A percentile compares a stretch with the other conserved stretches of the same genome.
Evolutionary conservation across 30 jellyfish, hydroid and myxozoan species (phyloP).

Genomic region (Euphysa ruthae): DNA sequence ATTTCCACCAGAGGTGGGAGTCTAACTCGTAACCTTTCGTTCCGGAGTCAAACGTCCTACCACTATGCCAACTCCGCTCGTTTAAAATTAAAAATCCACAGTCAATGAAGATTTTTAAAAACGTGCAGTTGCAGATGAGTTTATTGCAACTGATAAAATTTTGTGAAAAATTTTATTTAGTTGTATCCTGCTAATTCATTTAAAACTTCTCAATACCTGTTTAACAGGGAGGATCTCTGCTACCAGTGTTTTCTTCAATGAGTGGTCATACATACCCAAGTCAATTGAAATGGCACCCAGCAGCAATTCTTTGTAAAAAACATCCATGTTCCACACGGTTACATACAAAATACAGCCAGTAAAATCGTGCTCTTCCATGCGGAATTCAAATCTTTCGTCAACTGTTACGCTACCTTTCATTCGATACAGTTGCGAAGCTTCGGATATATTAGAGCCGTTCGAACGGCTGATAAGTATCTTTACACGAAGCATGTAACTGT

Average conservation of each 20-base stretch:
- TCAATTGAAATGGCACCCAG: slow-evolving; percentile 30
- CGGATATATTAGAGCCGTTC: background rate
- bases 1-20: too few relatives aligned
- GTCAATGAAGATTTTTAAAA: too few relatives aligned
- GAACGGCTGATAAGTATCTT: slow-evolving; percentile 3
- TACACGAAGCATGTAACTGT: background rate
- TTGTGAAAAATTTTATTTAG: too few relatives aligned
- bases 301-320: slow-evolving; percentile 17
- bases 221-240: slow-evolving; percentile 28
- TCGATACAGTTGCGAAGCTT: slow-evolving; percentile 1
- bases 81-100: too few relatives aligned
- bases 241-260: background rate
- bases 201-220: too few relatives aligned
- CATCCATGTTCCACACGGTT: slow-evolving; percentile 44
- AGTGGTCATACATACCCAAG: slow-evolving; percentile 5
- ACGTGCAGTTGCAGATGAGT: too few relatives aligned
- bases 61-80: too few relatives aligned
- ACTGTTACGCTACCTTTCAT: background rate
- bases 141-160: too few relatives aligned
- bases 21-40: too few relatives aligned
- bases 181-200: too few relatives aligned
- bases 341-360: slow-evolving; percentile 7
- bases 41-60: too few relatives aligned
- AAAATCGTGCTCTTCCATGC: slow-evolving; percentile 10
- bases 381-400: slow-evolving; percentile 27